These are phyloP conservation scores for Pseudomyrmex pallidus DNA, from an alignment of 1,140 invertebrate genomes.

Conservation along the genomic window DNA sequence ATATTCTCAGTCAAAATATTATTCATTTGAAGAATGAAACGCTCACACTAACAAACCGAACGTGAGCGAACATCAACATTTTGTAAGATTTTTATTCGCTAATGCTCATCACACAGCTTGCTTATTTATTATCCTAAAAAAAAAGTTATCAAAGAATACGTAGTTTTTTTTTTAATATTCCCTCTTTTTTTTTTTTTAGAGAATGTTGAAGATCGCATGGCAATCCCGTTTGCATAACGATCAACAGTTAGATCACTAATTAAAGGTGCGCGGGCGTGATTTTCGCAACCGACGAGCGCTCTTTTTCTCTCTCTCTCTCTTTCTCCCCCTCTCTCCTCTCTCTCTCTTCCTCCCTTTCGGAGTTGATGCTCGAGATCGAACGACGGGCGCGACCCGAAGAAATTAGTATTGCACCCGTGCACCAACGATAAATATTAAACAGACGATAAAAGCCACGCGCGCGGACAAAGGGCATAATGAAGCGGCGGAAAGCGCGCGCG, in stretches of 20 bases:
- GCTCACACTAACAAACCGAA: constrained; percentile 19
- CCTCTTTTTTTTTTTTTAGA: not conserved
- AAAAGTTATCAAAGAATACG: not conserved
- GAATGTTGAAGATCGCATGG: not conserved
- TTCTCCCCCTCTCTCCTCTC: not conserved
- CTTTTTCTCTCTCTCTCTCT: not conserved
- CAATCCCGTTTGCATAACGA: constrained; percentile 33
- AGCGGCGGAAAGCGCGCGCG: constrained; percentile 60
- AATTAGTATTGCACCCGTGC: constrained; percentile 62
- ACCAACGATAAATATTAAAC: constrained; percentile 71
- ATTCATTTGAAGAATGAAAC: constrained; percentile 3
- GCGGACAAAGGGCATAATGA: constrained; percentile 67
- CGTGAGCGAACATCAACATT: not conserved
- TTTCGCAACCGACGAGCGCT: constrained; percentile 47
- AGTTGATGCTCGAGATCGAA: constrained; percentile 53
- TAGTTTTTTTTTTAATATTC: not conserved
- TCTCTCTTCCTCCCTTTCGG: not conserved
- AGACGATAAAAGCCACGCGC: constrained; percentile 48
- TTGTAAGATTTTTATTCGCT: not conserved
- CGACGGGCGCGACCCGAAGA: constrained; percentile 62
- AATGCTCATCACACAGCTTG: not conserved
- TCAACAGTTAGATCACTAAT: constrained; percentile 37
- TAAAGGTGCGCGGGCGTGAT: constrained; percentile 24
- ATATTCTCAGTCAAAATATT: constrained; percentile 4
- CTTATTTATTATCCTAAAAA: not conserved